phyloP scores from a whole-genome alignment of 2,888 invertebrate genomes.

The Nasonia oneida region DNA sequence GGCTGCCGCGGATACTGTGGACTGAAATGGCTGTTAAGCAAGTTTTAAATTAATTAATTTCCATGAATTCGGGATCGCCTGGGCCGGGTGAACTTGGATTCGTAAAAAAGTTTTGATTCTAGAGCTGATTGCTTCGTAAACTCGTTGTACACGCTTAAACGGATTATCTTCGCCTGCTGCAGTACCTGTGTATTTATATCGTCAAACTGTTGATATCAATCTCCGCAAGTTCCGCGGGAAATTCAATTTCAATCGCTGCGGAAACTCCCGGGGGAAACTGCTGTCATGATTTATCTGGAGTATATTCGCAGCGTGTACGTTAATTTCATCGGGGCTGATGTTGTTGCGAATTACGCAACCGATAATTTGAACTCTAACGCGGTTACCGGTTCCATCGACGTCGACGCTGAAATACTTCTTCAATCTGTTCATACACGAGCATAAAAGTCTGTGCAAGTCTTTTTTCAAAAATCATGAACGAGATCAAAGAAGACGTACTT shows the following conservation, averaged over 20 bases:
- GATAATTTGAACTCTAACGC: neutral
- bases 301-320: neutral
- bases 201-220: neutral
- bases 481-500: too few relatives aligned
- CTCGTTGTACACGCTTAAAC: neutral
- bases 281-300: neutral
- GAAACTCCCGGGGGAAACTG: neutral
- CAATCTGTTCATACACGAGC: too few relatives aligned
- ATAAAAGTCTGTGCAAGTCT: too few relatives aligned
- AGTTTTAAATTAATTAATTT: too few relatives aligned
- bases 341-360: neutral
- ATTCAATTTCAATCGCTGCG: neutral
- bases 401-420: too few relatives aligned
- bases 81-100: too few relatives aligned
- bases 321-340: neutral
- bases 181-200: neutral
- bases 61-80: too few relatives aligned
- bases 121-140: too few relatives aligned
- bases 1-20: slow-evolving; percentile 62
- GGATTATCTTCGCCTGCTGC: neutral
- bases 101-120: too few relatives aligned
- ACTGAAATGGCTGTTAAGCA: neutral
- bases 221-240: neutral
- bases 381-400: neutral
- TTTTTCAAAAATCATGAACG: too few relatives aligned